Conservation (phyloP, 2,113 vertebrate species). For the Polypterus senegalus region DNA sequence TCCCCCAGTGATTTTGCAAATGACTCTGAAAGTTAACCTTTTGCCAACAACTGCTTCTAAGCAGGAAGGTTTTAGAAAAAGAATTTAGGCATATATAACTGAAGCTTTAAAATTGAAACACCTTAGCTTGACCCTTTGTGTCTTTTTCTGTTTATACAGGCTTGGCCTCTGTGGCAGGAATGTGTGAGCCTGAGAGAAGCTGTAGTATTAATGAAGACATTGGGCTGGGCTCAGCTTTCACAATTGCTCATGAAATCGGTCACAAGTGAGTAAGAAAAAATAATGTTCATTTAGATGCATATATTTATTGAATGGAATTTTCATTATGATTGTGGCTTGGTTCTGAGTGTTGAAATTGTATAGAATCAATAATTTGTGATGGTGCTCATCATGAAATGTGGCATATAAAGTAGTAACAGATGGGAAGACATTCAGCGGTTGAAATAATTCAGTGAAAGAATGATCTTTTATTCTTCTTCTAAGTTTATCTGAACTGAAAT, state of each 20-base stretch:
- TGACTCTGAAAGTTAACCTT: constrained; percentile 67
- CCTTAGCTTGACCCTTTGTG: constrained; percentile 71
- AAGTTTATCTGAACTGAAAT: too few relatives aligned
- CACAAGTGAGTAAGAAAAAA: constrained; percentile 82
- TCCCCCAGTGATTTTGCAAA: constrained; percentile 66
- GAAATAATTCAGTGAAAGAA: too few relatives aligned
- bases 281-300: too few relatives aligned
- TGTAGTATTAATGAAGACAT: constrained; percentile 99
- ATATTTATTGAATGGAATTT: too few relatives aligned
- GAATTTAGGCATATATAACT: constrained; percentile 62
- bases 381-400: too few relatives aligned
- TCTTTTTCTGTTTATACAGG: constrained; percentile 76
- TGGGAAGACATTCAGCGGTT: too few relatives aligned
- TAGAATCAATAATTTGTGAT: too few relatives aligned
- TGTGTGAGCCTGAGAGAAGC: constrained; percentile 96
- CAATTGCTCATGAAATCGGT: constrained; percentile 97
- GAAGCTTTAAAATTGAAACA: constrained; percentile 58
- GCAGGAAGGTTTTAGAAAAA: constrained; percentile 60
- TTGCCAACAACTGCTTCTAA: constrained; percentile 64
- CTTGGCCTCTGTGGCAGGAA: constrained; percentile 96
- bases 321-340: too few relatives aligned
- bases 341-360: too few relatives aligned
- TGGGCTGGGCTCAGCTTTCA: constrained; percentile 95
- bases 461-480: too few relatives aligned
- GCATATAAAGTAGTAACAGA: too few relatives aligned